Evolutionary conservation across 1,140 invertebrate species (phyloP), one percentile per base, ranked within the genome.

Genomic region (Drosophila pruinosa): DNA sequence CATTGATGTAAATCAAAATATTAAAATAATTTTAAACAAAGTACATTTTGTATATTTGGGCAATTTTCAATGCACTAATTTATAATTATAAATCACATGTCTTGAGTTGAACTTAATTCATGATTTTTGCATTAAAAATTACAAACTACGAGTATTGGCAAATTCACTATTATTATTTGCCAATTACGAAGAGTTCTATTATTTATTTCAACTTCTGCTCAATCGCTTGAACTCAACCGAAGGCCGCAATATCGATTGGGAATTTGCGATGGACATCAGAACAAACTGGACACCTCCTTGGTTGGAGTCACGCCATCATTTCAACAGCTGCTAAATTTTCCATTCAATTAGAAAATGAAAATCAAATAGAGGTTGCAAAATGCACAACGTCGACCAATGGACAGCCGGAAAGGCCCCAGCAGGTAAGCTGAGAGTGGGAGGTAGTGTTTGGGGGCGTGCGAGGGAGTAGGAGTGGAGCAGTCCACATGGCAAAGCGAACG

Each of bases 301-400:
- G 6, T n/a, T 24, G n/a, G 10, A 47, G 45, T 28, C 50, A 15
- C 38, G 53, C 36, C 31, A 52, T 45, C 24, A 47, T 67, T 75
- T 81, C 63, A 88, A 81, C 82, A 86, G 82, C 82, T 86, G 82
- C 59, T 77, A 59, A 74, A 57, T 72, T 88, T 86, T 86, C 82
- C 81, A 86, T 88, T 88, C 82, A 88, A 88, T 88, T 88, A 88
- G 75, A 68, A 63, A 82, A 88, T 82, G 63, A 82, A 88, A 88
- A 88, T 62, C 78, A 88, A 86, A 88, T 73, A 88, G 82, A 79
- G 59, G 62, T 88, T 69, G 52, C 59, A 38, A 59, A 61, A 59
- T 36, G 58, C 38, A 15, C 54, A 26, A 26, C 19, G 59, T 1
- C n/a, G 19, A 38, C 52, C 24, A 14, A 22, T 15, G 31, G 31